Base-by-base conservation (phyloP, 2,888 invertebrate species). In the Polylopha cassiicola region DNA sequence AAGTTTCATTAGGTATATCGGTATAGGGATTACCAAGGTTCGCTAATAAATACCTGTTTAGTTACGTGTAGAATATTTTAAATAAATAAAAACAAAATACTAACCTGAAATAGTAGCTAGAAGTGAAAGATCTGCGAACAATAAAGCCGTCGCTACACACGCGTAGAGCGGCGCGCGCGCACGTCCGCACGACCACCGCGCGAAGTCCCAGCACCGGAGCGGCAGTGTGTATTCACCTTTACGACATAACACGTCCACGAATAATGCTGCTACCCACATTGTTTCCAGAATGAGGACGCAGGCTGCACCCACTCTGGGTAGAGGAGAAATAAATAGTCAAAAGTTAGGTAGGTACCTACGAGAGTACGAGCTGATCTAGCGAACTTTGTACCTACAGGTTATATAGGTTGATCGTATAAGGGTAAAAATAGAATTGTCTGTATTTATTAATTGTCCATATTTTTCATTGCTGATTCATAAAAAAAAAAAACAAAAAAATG, bases 191-290 rank as follows among this genome's bases (percentile, higher is more conserved):
- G 80, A 80, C 85, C 85, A 85, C 2, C 85, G 59, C 52, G 65
- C 55, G 63, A 82, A 81, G 58, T 85, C 85, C 85, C 85, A 85
- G 44, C 85, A 85, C 1, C 85, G 65, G 8, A 85, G 57, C 1
- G 74, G 63, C 32, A 82, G 45, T 0, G 84, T 75, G 55, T 85
- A 85, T 39, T 85, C 84, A 4, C 85, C 85, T 0, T 81, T 65
- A 0, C 85, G 73, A 34, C 80, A 80, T 4, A 85, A 58, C 10
- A 85, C 60, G 57, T 85, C 85, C 42, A 85, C 75, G 54, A 85
- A 85, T 2, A 85, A 42, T 0, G 84, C 85, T 4, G 65, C 73
- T 21, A 82, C 85, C 85, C 85, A 85, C 85, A 85, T 85, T 15
- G 84, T 85, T 58, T 85, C 85, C 45, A 85, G 47, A 3, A 82